phyloP scores from a whole-genome alignment of 2,888 invertebrate species.

The Tenodera sinensis region DNA sequence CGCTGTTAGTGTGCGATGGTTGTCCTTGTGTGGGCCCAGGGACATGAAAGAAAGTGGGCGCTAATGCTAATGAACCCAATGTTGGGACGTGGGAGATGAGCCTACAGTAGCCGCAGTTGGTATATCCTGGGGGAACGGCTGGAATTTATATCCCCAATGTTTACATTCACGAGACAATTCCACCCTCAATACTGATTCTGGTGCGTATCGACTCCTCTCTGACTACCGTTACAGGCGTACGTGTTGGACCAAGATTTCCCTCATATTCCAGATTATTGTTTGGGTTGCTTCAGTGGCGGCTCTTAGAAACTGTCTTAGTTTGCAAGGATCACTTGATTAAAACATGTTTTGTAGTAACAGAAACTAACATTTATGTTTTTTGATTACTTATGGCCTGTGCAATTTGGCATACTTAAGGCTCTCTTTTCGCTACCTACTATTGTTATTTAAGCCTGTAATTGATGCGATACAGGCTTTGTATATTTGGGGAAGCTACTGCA shows the following conservation, averaged over 20 bases:
- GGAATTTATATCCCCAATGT: neutral
- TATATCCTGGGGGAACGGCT: neutral
- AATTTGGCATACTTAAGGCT: too few species aligned
- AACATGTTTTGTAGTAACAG: too few species aligned
- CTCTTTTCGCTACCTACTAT: too few species aligned
- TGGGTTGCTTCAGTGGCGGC: neutral
- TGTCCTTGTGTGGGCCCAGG: neutral
- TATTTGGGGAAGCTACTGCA: too few species aligned
- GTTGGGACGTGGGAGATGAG: neutral
- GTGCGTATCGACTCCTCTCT: neutral
- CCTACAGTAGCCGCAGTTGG: too few species aligned
- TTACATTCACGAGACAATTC: neutral
- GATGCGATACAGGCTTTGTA: too few species aligned
- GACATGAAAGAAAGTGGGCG: neutral
- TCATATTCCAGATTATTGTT: neutral
- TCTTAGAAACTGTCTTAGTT: neutral
- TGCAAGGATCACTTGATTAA: too few species aligned
- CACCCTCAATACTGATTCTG: neutral
- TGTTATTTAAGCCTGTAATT: too few species aligned
- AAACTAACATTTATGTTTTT: too few species aligned
- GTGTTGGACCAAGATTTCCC: neutral
- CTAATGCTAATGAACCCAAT: neutral
- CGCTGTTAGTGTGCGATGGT: neutral
- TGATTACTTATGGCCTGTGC: too few species aligned
- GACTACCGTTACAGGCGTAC: neutral